phyloP scores from a whole-genome alignment of 2,888 invertebrate species.

The Caenorhabditis afra region DNA sequence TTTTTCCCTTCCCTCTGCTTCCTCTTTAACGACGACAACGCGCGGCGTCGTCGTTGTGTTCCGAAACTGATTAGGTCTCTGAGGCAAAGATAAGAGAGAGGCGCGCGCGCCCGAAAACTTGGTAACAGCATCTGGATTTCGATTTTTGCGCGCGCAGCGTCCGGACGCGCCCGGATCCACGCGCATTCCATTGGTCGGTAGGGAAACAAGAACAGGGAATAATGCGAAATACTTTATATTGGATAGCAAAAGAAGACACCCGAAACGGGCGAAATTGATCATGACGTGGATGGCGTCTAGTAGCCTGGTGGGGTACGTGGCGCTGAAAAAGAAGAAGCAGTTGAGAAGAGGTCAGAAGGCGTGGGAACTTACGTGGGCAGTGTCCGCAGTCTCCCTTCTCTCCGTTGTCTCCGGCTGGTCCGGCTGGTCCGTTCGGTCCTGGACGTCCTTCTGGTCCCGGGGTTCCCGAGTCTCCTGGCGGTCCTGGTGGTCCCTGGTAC shows the following conservation, averaged over 20 bases:
- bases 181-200: slow-evolving; percentile 33
- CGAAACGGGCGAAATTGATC: slow-evolving; percentile 61
- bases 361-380: slow-evolving; percentile 69
- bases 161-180: slow-evolving; percentile 39
- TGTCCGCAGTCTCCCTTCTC: slow-evolving; percentile 73
- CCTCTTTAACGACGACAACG: slow-evolving; percentile 32
- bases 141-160: slow-evolving; percentile 30
- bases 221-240: slow-evolving; percentile 59
- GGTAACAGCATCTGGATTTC: slow-evolving; percentile 57
- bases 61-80: slow-evolving; percentile 48
- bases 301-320: slow-evolving; percentile 76
- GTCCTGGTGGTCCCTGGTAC: slow-evolving; percentile 73
- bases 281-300: slow-evolving; percentile 60
- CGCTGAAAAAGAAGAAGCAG: slow-evolving; percentile 52
- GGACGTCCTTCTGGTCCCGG: slow-evolving; percentile 73
- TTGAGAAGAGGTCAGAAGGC: neutral
- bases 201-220: slow-evolving; percentile 1
- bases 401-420: slow-evolving; percentile 73
- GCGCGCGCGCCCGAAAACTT: slow-evolving; percentile 27
- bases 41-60: slow-evolving; percentile 35
- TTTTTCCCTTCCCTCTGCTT: slow-evolving; percentile 21
- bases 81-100: slow-evolving; percentile 26
- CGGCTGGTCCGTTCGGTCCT: slow-evolving; percentile 71
- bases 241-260: slow-evolving; percentile 55
- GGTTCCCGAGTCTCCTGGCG: slow-evolving; percentile 74